Evolutionary conservation across 2,797 vertebrate genomes (phyloP).

Genomic region (Sebastes cheni): DNA sequence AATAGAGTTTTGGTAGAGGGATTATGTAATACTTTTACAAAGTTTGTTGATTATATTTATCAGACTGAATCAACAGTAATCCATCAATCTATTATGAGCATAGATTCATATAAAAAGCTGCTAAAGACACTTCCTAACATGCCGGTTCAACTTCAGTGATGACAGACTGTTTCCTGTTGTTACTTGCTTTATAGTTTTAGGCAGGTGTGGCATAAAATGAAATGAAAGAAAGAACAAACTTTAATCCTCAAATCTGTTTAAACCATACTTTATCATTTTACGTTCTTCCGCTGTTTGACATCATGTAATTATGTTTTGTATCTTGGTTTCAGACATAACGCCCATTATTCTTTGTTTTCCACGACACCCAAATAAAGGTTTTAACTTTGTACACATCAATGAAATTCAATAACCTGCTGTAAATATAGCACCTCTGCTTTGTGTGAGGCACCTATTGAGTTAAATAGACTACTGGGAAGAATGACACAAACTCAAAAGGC

Average conservation of each 20-base stretch:
- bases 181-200: slow-evolving; percentile 4
- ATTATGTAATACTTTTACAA: neutral
- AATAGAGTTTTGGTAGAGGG: neutral
- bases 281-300: neutral
- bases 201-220: slow-evolving; percentile 10
- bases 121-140: neutral
- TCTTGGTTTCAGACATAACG: neutral
- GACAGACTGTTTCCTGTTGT: neutral
- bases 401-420: slow-evolving; percentile 13
- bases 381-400: neutral
- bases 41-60: neutral
- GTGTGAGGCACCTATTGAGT: neutral
- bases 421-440: slow-evolving; percentile 7
- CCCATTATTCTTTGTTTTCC: slow-evolving; percentile 22
- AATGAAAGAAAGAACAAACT: neutral
- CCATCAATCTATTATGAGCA: neutral
- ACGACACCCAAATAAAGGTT: slow-evolving; percentile 4
- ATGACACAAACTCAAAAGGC: slow-evolving; percentile 18
- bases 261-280: neutral
- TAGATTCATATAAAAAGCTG: neutral
- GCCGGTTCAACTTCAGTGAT: neutral
- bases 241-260: neutral
- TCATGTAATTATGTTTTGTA: neutral
- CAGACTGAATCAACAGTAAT: neutral
- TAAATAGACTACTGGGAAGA: neutral